Percentiles rank a stretch among this genome's conserved stretches.
These are phyloP conservation scores for Galendromus occidentalis DNA, from an alignment of 1,140 invertebrate genomes.

Conservation along the genomic window DNA sequence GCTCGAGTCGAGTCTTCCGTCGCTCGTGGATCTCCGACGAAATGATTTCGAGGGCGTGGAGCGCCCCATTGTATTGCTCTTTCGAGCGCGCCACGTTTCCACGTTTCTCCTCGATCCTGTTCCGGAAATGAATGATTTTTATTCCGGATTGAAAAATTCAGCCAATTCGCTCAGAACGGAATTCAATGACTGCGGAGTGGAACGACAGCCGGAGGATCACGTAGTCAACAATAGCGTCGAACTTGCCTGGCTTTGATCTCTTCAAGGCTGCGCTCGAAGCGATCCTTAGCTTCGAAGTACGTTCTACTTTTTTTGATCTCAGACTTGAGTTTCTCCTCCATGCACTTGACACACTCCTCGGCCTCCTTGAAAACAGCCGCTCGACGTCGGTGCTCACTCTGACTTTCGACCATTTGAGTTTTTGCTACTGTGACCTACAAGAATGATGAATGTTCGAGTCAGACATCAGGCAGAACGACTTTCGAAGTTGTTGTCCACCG, in stretches of 20 bases:
- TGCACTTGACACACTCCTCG: constrained; percentile 27
- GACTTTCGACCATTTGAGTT: constrained; percentile 60
- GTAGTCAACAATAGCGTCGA: too few relatives aligned
- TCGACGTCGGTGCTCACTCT: constrained; percentile 56
- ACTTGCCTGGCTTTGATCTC: constrained; percentile 36
- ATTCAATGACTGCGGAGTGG: too few relatives aligned
- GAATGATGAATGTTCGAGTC: constrained; percentile 17
- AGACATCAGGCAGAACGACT: constrained; percentile 5
- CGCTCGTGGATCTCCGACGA: constrained; percentile 37
- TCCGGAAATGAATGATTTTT: constrained; percentile 3
- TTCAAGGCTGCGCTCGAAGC: constrained; percentile 45
- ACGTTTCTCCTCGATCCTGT: constrained; percentile 30
- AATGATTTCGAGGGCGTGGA: constrained; percentile 33
- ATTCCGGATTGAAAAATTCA: too few relatives aligned
- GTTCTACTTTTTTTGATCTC: constrained; percentile 36
- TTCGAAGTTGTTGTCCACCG: too few relatives aligned
- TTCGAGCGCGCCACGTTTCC: constrained; percentile 29
- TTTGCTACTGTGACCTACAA: constrained; percentile 82
- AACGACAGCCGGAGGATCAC: too few relatives aligned
- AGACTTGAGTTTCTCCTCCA: neutral
- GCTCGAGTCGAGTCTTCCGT: constrained; percentile 22
- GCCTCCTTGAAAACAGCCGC: constrained; percentile 52
- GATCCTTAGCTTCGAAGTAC: constrained; percentile 14
- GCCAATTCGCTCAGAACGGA: too few relatives aligned
- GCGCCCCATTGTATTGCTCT: constrained; percentile 29